Evolutionary conservation across 2,797 vertebrate genomes (phyloP), one percentile per base, ranked within the genome.

Genomic region (Acanthiza pusilla): DNA sequence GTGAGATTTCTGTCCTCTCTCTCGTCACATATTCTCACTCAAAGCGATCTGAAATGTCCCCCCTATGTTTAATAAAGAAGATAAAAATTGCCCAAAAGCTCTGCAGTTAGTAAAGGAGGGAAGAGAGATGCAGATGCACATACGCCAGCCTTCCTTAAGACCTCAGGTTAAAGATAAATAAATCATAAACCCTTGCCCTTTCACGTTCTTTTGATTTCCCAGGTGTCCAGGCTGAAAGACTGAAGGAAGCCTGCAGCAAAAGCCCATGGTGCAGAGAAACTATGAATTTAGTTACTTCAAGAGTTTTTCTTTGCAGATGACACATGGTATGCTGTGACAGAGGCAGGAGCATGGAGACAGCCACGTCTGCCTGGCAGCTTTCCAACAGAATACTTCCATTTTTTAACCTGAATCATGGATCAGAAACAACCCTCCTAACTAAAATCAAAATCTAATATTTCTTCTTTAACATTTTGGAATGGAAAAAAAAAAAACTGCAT

Each of bases 101-200:
- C 67, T 48, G 61, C 68, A 57, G 66, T 45, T 83, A 27, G 51
- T 77, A 50, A 71, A 91, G 30, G 17, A 86, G 36, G 23, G 34
- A 65, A 77, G 42, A 42, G 26, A 60, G 48, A 34, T 13, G n/a
- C 53, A 88, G 73, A 74, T 21, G 16, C 38, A 22, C 17, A 4
- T 2, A 10, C 8, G 74, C 13, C 54, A 72, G 36, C 78, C 60
- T 79, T 88, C 73, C 32, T 72, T 8, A 32, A 22, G 45, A 86
- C 77, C 51, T 88, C 61, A 36, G 83, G 66, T 85, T 68, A 61
- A 91, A 84, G 71, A 88, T 88, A 75, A 94, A 90, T 91, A 83
- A 88, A 91, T 83, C 58, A 75, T 74, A 85, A 77, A 45, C 68
- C 22, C 58, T 53, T 21, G 8, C 16, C 72, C 65, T 65, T 91